Conservation (phyloP, 1,140 invertebrate species). For the Mya arenaria region DNA sequence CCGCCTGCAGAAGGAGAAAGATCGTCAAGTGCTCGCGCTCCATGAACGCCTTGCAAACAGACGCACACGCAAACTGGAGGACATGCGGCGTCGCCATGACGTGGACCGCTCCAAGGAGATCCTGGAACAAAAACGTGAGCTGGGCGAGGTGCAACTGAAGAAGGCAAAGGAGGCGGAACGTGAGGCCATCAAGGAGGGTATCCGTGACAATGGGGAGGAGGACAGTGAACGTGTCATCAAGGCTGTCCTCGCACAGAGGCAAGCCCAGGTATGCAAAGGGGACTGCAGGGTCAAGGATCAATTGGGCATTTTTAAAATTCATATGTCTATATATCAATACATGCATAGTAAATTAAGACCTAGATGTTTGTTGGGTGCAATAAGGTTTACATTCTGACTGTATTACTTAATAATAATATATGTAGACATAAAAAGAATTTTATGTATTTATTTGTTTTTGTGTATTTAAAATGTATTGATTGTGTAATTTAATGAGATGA, state of each 20-base stretch:
- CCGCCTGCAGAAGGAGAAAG: slow-evolving; percentile 69
- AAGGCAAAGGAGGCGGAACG: slow-evolving; percentile 75
- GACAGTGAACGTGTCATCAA: slow-evolving; percentile 77
- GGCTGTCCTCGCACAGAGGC: slow-evolving; percentile 76
- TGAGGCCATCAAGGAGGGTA: slow-evolving; percentile 76
- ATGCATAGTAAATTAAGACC: too few species aligned
- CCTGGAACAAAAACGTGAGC: slow-evolving; percentile 77
- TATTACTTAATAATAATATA: too few species aligned
- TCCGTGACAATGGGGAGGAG: slow-evolving; percentile 77
- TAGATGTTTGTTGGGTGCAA: too few species aligned
- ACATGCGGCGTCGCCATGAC: slow-evolving; percentile 75
- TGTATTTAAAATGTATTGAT: too few species aligned
- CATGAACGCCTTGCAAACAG: slow-evolving; percentile 72
- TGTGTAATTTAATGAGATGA: too few species aligned
- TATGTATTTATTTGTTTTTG: too few species aligned
- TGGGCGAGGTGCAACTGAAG: slow-evolving; percentile 74
- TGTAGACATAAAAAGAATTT: too few species aligned
- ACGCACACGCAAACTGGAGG: slow-evolving; percentile 69
- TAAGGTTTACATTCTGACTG: too few species aligned
- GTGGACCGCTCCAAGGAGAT: slow-evolving; percentile 75
- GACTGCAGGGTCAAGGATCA: too few species aligned
- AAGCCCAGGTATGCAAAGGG: slow-evolving; percentile 74
- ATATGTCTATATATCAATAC: too few species aligned
- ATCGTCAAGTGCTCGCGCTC: slow-evolving; percentile 71
- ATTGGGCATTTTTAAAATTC: too few species aligned